Conservation (phyloP, 2,888 invertebrate genomes). For the Mellilla xanthometata region DNA sequence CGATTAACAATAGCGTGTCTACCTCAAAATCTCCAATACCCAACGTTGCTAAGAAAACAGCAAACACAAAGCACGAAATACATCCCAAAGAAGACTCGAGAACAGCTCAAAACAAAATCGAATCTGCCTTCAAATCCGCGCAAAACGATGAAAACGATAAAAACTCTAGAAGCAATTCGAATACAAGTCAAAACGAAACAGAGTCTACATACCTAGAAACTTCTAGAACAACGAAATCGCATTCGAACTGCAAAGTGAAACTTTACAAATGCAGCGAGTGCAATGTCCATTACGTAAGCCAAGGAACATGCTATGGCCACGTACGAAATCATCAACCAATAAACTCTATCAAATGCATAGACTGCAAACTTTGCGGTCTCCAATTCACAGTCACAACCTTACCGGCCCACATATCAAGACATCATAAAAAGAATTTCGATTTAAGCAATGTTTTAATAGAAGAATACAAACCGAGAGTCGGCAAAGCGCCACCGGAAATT, state of each 20-base stretch:
- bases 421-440: conserved; percentile 43
- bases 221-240: neutral
- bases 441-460: conserved; percentile 45
- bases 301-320: conserved; percentile 46
- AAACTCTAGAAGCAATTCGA: too few species aligned
- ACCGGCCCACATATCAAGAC: conserved; percentile 43
- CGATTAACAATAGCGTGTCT: too few species aligned
- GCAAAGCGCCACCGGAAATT: conserved; percentile 14
- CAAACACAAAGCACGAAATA: too few species aligned
- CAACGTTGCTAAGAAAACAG: too few species aligned
- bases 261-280: conserved; percentile 45
- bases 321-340: conserved; percentile 37
- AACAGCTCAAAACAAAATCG: too few species aligned
- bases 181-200: too few species aligned
- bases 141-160: too few species aligned
- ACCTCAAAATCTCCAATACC: too few species aligned
- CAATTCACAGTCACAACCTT: conserved; percentile 50
- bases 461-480: conserved; percentile 37
- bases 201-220: too few species aligned
- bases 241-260: neutral
- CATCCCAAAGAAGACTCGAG: too few species aligned
- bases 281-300: conserved; percentile 48
- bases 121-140: too few species aligned
- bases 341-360: conserved; percentile 50
- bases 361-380: conserved; percentile 55